Base-by-base conservation (phyloP, 1,140 invertebrate species). In the Venustaconcha ellipsiformis region DNA sequence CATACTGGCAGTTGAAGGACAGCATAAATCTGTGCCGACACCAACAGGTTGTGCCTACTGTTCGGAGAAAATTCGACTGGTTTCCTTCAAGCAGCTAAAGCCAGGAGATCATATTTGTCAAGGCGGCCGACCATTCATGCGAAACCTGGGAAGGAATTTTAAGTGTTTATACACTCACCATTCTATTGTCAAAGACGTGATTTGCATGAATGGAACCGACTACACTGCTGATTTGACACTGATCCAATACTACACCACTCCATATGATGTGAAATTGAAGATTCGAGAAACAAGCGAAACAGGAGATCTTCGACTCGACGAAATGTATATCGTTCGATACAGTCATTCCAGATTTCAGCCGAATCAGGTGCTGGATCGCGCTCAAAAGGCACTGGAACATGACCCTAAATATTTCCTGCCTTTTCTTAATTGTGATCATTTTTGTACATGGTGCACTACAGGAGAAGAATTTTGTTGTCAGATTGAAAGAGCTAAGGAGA, bases 381-480 rank as follows among this genome's bases (percentile, higher is more conserved):
- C 72, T 37, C 57, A 55, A 67, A 23, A 23, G 18, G 23, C 67
- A 8, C 26, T 74, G 60, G 57, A 57, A 37, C 17, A 58, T 57
- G 37, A 48, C 6, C 56, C 37, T 23, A 59, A 23, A 57, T 72
- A 74, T 48, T 65, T 12, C 17, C 14, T 72, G 14, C 48, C 65
- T 18, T 72, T 56, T 26, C 57, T 60, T 66, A 72, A 72, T 26
- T 74, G 72, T 74, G 72, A 74, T 55, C 65, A 67, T 67, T 60
- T 74, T 56, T 74, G 72, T 60, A 74, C 67, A n/a, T 74, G 60
- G 64, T 74, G 72, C n/a, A 59, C 57, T 67, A 65, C 60, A 48
- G 65, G 72, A 15, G 59, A 37, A 48, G 57, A 74, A 18, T 26
- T 48, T 20, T 67, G 72, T 60, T 67, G 26, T 48, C 72, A 74